Conservation (phyloP, 2,113 vertebrate genomes). For the Cololabis saira region DNA sequence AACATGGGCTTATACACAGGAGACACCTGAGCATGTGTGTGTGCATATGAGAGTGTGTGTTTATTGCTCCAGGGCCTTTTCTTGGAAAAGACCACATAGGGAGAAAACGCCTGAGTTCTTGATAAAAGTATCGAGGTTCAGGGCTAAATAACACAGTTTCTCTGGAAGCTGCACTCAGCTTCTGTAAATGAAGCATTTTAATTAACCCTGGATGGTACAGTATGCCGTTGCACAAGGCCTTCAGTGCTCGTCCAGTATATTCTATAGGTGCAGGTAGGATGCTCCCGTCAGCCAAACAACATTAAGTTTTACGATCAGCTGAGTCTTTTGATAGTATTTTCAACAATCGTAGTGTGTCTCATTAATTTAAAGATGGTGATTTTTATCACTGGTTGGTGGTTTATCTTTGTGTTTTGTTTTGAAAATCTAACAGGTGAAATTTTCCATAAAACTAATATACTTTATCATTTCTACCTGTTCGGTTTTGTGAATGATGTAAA, state of each 20-base stretch:
- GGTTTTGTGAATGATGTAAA: slow-evolving; percentile 29
- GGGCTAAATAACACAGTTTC: slow-evolving; percentile 41
- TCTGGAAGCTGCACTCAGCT: slow-evolving; percentile 42
- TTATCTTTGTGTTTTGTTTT: slow-evolving; percentile 47
- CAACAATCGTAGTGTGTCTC: slow-evolving; percentile 43
- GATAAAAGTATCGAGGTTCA: slow-evolving; percentile 35
- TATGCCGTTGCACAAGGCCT: slow-evolving; percentile 4
- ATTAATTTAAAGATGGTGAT: slow-evolving; percentile 62
- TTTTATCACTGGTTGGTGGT: slow-evolving; percentile 61
- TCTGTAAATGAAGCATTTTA: slow-evolving; percentile 32
- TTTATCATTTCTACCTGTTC: slow-evolving; percentile 28
- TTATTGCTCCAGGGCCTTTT: slow-evolving; percentile 60
- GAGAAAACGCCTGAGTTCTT: slow-evolving; percentile 33
- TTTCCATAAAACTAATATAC: slow-evolving; percentile 40
- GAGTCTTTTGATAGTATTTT: slow-evolving; percentile 52
- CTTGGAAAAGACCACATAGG: slow-evolving; percentile 57
- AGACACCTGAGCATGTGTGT: slow-evolving; percentile 46
- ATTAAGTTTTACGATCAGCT: slow-evolving; percentile 57
- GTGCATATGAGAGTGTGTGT: slow-evolving; percentile 38
- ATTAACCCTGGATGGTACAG: slow-evolving; percentile 11
- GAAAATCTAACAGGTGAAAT: slow-evolving; percentile 55
- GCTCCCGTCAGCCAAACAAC: slow-evolving; percentile 42
- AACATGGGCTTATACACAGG: slow-evolving; percentile 55
- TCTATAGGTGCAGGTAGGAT: slow-evolving; percentile 32
- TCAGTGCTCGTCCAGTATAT: not conserved